Evolutionary conservation across 2,888 invertebrate genomes (phyloP), one percentile per base, ranked within the genome.

Genomic region (Ganaspis brasiliensis): DNA sequence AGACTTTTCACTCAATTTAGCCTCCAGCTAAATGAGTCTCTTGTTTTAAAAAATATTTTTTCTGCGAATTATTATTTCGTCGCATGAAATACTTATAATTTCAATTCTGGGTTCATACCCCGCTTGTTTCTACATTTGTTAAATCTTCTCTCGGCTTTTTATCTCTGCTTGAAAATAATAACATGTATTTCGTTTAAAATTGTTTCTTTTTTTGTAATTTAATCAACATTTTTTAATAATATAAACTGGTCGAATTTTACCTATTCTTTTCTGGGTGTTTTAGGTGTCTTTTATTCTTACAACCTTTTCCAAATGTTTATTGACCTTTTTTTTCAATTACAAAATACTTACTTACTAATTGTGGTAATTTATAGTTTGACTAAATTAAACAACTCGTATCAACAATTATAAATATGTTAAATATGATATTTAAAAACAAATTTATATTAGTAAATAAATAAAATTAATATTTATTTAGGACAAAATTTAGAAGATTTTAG

Each of bases 1-100:
- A 67, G 67, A 45, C 67, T 67, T 67, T 67, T 67, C 67, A 67
- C 67, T 67, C 67, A 67, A 45, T 67, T 67, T 45, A 45, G 40
- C 67, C 24, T 21, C 45, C 14, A 12, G 45, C 67, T 14, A 67
- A 67, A 67, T 67, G 14, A 67, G 67, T 26, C 40, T 67, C 45
- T 67, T 67, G 67, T 67, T 67, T 67, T 67, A 45, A 40, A 40
- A 45, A 59, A 26, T 45, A 45, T 67, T 45, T 40, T 67, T 67
- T 45, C 67, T 24, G 14, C 40, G 67, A 67, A 67, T 67, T 14
- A 24, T 52, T 19, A 14, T n/a, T 49, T 16, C n/a, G 49, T 49
- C n/a, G 49, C 49, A 49, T 49, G 49, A 49, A 49, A 49, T 49
- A 49, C 49, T 49, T 49, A 5, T 49, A 16, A 49, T 49, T n/a